A percentile compares a stretch with the other conserved stretches of the same genome.
phyloP scores from a whole-genome alignment of 2,888 invertebrate species.

The Mythimna pallens region DNA sequence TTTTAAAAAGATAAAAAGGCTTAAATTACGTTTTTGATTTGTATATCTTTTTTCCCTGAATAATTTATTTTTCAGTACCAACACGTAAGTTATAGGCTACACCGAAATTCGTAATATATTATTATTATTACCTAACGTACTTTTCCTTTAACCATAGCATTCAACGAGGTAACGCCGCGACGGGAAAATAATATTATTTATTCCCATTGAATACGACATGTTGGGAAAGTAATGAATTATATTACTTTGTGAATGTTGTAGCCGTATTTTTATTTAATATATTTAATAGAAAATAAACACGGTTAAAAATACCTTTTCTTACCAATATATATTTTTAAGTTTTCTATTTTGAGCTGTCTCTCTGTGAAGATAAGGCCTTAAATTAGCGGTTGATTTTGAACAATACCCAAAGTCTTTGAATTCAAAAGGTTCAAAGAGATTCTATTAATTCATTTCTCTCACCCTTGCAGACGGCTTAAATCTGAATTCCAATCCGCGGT shows the following conservation, averaged over 20 bases:
- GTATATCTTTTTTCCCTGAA: background rate
- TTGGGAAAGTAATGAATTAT: conserved; percentile 21
- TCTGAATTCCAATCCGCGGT: conserved; percentile 22
- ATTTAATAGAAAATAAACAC: background rate
- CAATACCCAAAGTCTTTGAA: conserved; percentile 18
- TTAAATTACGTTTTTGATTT: conserved; percentile 16
- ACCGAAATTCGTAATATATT: conserved; percentile 20
- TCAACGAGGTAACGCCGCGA: conserved; percentile 15
- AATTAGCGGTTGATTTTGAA: conserved; percentile 20
- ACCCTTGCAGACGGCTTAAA: background rate
- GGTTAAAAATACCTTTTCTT: background rate
- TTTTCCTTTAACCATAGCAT: conserved; percentile 34
- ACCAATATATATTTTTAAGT: background rate
- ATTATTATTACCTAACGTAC: conserved; percentile 28
- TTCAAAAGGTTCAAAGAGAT: conserved; percentile 29
- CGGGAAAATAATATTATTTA: conserved; percentile 19
- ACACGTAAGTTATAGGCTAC: conserved; percentile 19
- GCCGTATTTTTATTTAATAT: conserved; percentile 7
- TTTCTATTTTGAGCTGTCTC: conserved; percentile 10
- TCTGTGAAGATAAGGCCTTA: background rate
- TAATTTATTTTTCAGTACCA: conserved; percentile 7
- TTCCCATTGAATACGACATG: conserved; percentile 40
- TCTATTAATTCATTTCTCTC: conserved; percentile 26
- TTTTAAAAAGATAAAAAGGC: conserved; percentile 3
- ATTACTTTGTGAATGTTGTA: conserved; percentile 1